Evolutionary conservation across 2,797 vertebrate genomes (phyloP).

Genomic region (Tarsius wallacei): DNA sequence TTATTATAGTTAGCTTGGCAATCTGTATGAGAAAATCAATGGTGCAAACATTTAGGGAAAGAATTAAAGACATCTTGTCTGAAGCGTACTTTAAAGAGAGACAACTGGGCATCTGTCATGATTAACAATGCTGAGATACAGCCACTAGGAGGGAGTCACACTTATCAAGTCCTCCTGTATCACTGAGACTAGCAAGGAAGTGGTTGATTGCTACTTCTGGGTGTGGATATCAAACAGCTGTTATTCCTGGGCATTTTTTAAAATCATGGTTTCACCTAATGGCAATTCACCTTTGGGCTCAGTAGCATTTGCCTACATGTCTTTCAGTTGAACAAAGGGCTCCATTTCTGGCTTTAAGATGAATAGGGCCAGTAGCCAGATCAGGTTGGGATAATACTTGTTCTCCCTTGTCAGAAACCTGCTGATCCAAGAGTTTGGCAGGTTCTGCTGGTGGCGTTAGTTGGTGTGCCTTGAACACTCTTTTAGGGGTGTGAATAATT

Average conservation of each 20-base stretch:
- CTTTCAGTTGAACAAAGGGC: conserved; percentile 2
- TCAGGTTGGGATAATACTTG: neutral
- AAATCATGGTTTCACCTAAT: neutral
- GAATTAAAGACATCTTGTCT: neutral
- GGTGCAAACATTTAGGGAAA: neutral
- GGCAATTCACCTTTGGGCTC: neutral
- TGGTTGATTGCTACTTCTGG: neutral
- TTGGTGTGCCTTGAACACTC: neutral
- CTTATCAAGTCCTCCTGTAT: neutral
- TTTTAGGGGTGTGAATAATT: neutral
- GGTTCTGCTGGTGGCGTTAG: neutral
- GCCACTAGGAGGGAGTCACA: neutral
- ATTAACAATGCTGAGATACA: neutral
- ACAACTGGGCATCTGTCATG: neutral
- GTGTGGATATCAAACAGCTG: neutral
- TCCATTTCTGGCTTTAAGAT: neutral
- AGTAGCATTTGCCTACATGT: neutral
- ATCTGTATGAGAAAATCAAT: neutral
- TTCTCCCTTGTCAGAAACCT: neutral
- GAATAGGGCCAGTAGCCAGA: too few species aligned
- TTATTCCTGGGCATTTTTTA: neutral
- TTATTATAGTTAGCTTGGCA: neutral
- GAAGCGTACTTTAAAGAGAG: neutral
- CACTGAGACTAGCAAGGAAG: neutral
- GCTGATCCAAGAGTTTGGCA: neutral